Evolutionary conservation across 2,888 invertebrate species (phyloP), one percentile per base, ranked within the genome.

Genomic region (Cacoxenus indagator): DNA sequence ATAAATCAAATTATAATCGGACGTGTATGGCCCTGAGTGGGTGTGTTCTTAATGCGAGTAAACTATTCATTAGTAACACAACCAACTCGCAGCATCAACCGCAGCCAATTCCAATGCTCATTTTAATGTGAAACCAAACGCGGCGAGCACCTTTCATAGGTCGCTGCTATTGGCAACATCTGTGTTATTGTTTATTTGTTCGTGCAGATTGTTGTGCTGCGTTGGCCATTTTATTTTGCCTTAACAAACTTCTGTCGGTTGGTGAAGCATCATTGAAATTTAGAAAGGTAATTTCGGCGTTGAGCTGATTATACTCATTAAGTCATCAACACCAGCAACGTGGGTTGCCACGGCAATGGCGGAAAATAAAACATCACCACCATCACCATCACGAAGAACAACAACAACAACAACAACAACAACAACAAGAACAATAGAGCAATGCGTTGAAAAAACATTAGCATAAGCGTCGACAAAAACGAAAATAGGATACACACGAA

Each of bases 291-390:
- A 81, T 81, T 81, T 81, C 70, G 80, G 80, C 74, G 74, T 70
- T 79, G 76, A 78, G 83, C 83, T 83, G 78, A 81, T 81, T 81
- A 81, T 80, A 75, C 80, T 81, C 81, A 81, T 81, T 81, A 83
- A 81, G 81, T 83, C 81, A 81, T 81, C 83, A 81, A 75, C 72
- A 67, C 61, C 66, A 64, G 17, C 37, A 54, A 24, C 59, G 68
- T 66, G 65, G 26, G 22, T 29, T 43, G 55, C 57, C 31, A 31
- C 54, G 22, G 11, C 67, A 64, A 26, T 11, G 31, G 29, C 61
- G 1, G 66, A n/a, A n/a, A n/a, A n/a, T n/a, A n/a, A n/a, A n/a
- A n/a, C n/a, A n/a, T n/a, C n/a, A 14, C 59, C 57, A 59, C 27
- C 14, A 27, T 5, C 55, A 65, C 31, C 22, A 55, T 45, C 45